Evolutionary conservation across 2,113 vertebrate genomes (phyloP), one percentile per base, ranked within the genome.

Genomic region (Larimichthys crocea): DNA sequence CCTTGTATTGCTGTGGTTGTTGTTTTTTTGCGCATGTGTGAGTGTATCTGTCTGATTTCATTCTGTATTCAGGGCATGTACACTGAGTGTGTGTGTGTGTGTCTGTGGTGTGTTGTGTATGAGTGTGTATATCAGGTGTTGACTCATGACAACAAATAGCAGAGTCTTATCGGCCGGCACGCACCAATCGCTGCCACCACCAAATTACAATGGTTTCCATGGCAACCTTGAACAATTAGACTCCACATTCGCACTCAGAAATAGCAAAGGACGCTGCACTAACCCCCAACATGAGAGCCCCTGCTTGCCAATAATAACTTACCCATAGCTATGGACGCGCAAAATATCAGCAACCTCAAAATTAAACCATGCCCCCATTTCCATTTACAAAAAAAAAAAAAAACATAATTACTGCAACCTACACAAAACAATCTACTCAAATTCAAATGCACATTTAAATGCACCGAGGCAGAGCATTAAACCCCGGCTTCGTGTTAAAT

Each of bases 201-300:
- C n/a, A n/a, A 94, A 95, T 94, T 95, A 95, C 95, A 95, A 96
- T 95, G 93, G 95, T 96, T 95, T 93, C 95, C 93, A 94, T 90
- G 95, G 94, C 92, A 95, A 95, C 94, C 87, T 60, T 90, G 92
- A 94, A n/a, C n/a, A 95, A 94, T 95, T 95, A 95, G 94, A 95
- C 93, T 93, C 90, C 50, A 91, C 91, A 89, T 92, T 94, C 79
- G 53, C 86, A 89, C 89, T 91, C 92, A 91, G 89, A 93, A 93
- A 94, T 93, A 94, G 92, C 90, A 90, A 91, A 88, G 85, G 90
- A 89, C 81, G 65, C 76, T 52, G 86, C 85, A 79, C 83, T 89
- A 90, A 90, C 89, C 92, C 90, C 83, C n/a, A n/a, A n/a, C n/a
- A n/a, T 76, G 88, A 92, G 86, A 91, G 89, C 85, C 85, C 73